Evolutionary conservation across 92 coral and sea anemone genomes (phyloP).

Genomic region (Epizoanthus rinbou): DNA sequence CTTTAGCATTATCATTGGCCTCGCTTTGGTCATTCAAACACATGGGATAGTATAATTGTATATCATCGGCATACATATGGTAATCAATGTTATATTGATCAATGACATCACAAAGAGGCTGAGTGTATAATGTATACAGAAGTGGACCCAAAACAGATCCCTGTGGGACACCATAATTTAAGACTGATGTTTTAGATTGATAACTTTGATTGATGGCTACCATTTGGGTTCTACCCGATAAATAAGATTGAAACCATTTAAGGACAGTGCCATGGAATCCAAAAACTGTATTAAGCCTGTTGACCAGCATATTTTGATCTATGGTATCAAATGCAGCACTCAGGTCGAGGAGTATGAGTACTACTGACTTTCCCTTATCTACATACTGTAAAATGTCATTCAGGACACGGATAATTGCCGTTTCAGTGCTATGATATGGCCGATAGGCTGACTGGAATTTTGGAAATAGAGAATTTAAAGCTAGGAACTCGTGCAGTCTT

Average conservation of each 20-base stretch:
- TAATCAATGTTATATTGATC: slow-evolving; percentile 38
- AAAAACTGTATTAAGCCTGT: slow-evolving; percentile 3
- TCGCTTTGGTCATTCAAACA: slow-evolving; percentile 16
- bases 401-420: too few relatives aligned
- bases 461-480: too few relatives aligned
- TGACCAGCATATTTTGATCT: too few relatives aligned
- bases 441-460: too few relatives aligned
- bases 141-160: slow-evolving; percentile 52
- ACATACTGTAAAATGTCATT: too few relatives aligned
- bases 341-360: too few relatives aligned
- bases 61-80: slow-evolving; percentile 50
- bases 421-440: too few relatives aligned
- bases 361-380: too few relatives aligned
- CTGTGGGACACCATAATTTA: slow-evolving; percentile 38
- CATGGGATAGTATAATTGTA: slow-evolving; percentile 25
- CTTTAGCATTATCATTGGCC: slow-evolving; percentile 15
- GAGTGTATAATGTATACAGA: slow-evolving; percentile 44
- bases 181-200: slow-evolving; percentile 13
- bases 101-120: slow-evolving; percentile 37
- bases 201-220: slow-evolving; percentile 18
- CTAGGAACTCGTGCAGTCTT: too few relatives aligned
- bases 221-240: slow-evolving; percentile 20
- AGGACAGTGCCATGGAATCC: slow-evolving; percentile 15
- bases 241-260: slow-evolving; percentile 15
- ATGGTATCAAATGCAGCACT: too few relatives aligned